These are phyloP conservation scores for Melipona beecheii DNA, from an alignment of 2,888 invertebrate genomes.

Conservation along the genomic window DNA sequence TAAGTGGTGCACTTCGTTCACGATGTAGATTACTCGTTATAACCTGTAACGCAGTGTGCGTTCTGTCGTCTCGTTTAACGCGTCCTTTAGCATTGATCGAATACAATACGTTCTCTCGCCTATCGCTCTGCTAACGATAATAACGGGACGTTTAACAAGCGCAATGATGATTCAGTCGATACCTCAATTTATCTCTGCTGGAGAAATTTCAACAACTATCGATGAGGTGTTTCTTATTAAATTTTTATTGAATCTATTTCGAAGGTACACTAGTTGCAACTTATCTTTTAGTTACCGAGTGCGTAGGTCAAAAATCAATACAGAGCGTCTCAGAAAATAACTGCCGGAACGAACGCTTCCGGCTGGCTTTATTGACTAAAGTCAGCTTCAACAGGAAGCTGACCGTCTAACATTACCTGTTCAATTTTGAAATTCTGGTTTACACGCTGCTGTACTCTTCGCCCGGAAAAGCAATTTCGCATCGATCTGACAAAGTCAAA, in stretches of 20 bases:
- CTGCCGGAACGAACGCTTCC: constrained; percentile 12
- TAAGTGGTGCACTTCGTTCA: constrained; percentile 62
- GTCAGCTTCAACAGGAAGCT: constrained; percentile 19
- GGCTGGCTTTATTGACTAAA: constrained; percentile 13
- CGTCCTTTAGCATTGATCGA: constrained; percentile 44
- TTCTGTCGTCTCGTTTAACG: constrained; percentile 41
- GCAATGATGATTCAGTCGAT: neutral
- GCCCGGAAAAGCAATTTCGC: neutral
- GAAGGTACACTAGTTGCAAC: neutral
- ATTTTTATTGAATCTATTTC: no score
- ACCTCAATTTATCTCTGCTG: neutral
- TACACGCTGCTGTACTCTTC: neutral
- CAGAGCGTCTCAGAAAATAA: neutral
- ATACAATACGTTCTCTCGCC: constrained; percentile 18
- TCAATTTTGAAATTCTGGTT: neutral
- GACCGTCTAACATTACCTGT: neutral
- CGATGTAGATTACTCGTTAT: constrained; percentile 58
- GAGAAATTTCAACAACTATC: neutral
- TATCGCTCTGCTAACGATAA: neutral
- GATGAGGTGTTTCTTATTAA: neutral
- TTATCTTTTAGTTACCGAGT: neutral
- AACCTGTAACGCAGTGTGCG: constrained; percentile 33
- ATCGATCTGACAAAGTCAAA: no score
- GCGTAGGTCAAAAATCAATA: neutral
- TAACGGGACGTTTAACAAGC: neutral